phyloP scores from a whole-genome alignment of 2,797 vertebrate species.

The Sebastes trivittatus region DNA sequence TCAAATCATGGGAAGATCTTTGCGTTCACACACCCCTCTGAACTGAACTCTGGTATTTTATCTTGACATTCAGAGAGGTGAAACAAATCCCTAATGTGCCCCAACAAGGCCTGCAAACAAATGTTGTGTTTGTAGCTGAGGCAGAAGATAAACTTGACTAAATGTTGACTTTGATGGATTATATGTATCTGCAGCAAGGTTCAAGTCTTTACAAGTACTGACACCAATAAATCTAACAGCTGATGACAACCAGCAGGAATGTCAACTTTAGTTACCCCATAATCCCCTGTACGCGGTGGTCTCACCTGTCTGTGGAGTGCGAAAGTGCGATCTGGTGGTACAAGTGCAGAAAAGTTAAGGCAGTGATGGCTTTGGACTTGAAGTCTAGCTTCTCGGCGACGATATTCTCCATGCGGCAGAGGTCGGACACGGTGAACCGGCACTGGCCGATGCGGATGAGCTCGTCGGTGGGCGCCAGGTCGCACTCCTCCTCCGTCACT shows the following conservation, averaged over 20 bases:
- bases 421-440: constrained; percentile 94
- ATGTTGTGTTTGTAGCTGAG: neutral
- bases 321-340: constrained; percentile 89
- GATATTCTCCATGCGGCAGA: constrained; percentile 96
- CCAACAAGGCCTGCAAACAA: neutral
- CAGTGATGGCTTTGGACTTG: constrained; percentile 94
- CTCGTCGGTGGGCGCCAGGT: constrained; percentile 88
- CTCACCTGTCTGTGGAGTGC: constrained; percentile 91
- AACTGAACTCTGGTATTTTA: neutral
- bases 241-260: no score
- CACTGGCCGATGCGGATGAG: constrained; percentile 97
- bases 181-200: neutral
- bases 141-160: neutral
- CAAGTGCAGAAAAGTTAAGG: constrained; percentile 97
- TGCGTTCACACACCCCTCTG: neutral
- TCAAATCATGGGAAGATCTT: neutral
- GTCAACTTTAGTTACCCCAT: no score
- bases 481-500: constrained; percentile 90
- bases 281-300: neutral
- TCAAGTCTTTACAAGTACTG: neutral
- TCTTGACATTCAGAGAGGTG: neutral
- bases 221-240: neutral
- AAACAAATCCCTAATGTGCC: neutral
- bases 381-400: constrained; percentile 94
- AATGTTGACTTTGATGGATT: neutral